Evolutionary conservation across 2,888 invertebrate species (phyloP).

Genomic region (Philaethria dido): DNA sequence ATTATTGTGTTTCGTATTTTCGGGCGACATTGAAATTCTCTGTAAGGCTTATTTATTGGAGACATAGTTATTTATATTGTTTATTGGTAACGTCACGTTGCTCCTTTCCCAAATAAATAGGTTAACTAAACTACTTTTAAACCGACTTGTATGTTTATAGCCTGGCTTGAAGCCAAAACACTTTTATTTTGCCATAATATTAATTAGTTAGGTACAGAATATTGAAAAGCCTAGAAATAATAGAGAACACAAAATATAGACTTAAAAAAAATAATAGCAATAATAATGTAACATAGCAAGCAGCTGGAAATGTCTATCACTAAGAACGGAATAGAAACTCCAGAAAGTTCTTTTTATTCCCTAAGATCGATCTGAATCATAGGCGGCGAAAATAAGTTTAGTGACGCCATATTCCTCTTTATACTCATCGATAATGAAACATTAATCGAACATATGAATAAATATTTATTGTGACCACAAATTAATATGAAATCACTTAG

Average conservation of each 20-base stretch:
- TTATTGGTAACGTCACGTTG: constrained; percentile 24
- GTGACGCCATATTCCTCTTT: constrained; percentile 28
- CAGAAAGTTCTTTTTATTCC: constrained; percentile 35
- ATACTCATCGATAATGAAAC: constrained; percentile 14
- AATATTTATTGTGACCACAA: neutral
- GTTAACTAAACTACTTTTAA: constrained; percentile 66
- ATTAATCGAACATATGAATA: neutral
- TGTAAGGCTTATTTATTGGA: neutral
- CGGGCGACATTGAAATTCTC: neutral
- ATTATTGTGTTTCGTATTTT: neutral
- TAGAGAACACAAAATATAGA: constrained; percentile 18
- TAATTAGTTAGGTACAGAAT: constrained; percentile 35
- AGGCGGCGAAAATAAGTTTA: constrained; percentile 32
- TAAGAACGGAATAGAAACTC: constrained; percentile 27
- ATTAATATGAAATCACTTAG: neutral
- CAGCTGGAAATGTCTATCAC: constrained; percentile 27
- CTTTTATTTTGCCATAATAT: constrained; percentile 38
- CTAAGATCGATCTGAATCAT: constrained; percentile 37
- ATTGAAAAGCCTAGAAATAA: constrained; percentile 15
- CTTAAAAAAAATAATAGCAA: no score
- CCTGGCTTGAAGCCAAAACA: constrained; percentile 64
- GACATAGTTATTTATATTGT: constrained; percentile 8
- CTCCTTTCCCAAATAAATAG: constrained; percentile 56
- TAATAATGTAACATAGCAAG: neutral
- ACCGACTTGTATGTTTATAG: constrained; percentile 55